Base-by-base conservation (phyloP, 2,797 vertebrate species). In the Oreochromis mossambicus region DNA sequence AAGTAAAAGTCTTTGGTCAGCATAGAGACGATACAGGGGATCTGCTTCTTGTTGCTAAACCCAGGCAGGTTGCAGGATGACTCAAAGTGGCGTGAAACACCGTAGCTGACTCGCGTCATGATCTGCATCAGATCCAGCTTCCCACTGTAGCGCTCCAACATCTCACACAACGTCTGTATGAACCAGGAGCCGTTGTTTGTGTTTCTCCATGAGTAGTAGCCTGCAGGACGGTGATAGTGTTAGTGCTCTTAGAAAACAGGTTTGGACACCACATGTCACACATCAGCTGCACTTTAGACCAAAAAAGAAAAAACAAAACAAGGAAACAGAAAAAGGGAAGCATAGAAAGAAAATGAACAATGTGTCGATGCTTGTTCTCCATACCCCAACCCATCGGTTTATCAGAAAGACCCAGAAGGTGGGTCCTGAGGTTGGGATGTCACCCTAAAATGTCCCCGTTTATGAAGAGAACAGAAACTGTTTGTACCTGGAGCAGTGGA, bases 151-250 rank as follows among this genome's bases (percentile, higher is more conserved):
- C 24, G 15, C 9, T 66, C 87, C 86, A 99, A 77, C 95, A 97
- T 94, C 7, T 96, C 90, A 55, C 98, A 98, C 14, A 99, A 82
- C 0, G 97, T 95, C 91, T 97, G 97, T 87, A 99, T 97, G 95
- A 99, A 99, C 98, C 98, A 99, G 7, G 98, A 99, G 11, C 98
- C 98, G 0, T 96, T 93, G 55, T 5, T 1, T 0, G 95, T 92
- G 87, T 98, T 99, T 89, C 98, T 97, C 98, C 98, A 99, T 4
- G 98, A 97, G 90, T 97, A 98, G 93, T 98, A 99, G 97, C 66
- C 66, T 73, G 66, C 41, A 73, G 66, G 66, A 29, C 6, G 3
- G 43, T 29, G 41, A 73, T 24, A 73, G 41, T 3, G 41, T 73
- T 73, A 73, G 66, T 5, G 24, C 66, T 26, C 38, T 17, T 17